Conservation (phyloP, 2,888 invertebrate species). For the Rutpela maculata region DNA sequence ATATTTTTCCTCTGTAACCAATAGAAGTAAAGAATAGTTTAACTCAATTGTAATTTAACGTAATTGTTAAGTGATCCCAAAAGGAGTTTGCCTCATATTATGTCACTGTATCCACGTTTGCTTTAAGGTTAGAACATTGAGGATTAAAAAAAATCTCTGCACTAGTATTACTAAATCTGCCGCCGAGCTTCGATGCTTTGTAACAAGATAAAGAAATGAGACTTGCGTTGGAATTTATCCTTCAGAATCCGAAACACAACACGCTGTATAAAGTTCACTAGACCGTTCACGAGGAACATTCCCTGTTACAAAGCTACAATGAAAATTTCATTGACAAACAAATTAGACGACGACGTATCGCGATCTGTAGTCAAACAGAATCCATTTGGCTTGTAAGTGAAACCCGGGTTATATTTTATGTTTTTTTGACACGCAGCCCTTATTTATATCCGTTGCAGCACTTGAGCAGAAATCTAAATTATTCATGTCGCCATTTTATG, state of each 20-base stretch:
- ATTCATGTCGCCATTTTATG: slow-evolving; percentile 41
- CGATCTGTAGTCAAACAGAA: slow-evolving; percentile 39
- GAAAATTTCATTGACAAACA: slow-evolving; percentile 34
- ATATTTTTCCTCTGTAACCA: too few relatives aligned
- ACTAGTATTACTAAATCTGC: background rate
- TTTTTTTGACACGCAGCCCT: slow-evolving; percentile 40
- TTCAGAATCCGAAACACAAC: background rate
- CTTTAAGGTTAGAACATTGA: too few relatives aligned
- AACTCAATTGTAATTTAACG: too few relatives aligned
- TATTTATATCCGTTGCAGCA: slow-evolving; percentile 43
- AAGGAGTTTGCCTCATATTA: too few relatives aligned
- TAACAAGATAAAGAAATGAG: slow-evolving; percentile 7
- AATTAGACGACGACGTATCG: slow-evolving; percentile 33
- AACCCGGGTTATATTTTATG: slow-evolving; percentile 38
- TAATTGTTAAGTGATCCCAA: too few relatives aligned
- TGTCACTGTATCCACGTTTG: too few relatives aligned
- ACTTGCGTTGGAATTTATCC: background rate
- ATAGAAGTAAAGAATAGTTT: too few relatives aligned
- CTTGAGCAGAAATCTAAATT: slow-evolving; percentile 43
- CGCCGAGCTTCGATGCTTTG: background rate
- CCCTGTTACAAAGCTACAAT: background rate
- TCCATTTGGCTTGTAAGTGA: slow-evolving; percentile 37
- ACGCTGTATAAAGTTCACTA: background rate
- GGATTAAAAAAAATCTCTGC: background rate
- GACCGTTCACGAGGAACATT: slow-evolving; percentile 3